Evolutionary conservation across 35 echinoderm and acorn worm genomes (phyloP).

Genomic region (Eucidaris tribuloides): DNA sequence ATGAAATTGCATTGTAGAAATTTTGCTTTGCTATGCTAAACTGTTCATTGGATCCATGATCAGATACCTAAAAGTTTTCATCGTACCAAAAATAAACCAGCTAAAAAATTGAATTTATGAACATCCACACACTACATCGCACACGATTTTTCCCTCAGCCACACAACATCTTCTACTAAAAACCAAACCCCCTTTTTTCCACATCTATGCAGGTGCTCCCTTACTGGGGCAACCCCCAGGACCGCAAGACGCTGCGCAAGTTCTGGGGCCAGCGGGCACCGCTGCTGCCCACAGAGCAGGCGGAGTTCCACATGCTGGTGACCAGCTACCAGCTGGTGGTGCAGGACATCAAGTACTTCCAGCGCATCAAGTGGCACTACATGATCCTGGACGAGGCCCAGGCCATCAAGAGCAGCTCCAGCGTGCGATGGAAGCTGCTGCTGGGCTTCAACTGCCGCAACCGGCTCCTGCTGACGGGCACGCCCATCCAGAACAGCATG

Average conservation of each 20-base stretch:
- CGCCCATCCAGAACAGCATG: constrained; percentile 99
- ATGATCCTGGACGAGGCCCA: constrained; percentile 98
- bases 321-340: constrained; percentile 99
- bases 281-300: constrained; percentile 65
- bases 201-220: constrained; percentile 66
- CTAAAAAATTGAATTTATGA: too few species aligned
- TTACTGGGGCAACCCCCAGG: constrained; percentile 98
- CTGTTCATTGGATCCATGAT: too few species aligned
- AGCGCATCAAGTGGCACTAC: constrained; percentile 98
- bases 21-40: too few species aligned
- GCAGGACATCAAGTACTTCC: constrained; percentile 97
- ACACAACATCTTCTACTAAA: too few species aligned
- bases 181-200: too few species aligned
- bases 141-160: too few species aligned
- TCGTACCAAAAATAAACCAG: too few species aligned
- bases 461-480: constrained; percentile 87
- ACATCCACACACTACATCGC: too few species aligned
- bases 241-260: constrained; percentile 82
- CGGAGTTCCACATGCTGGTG: constrained; percentile 95
- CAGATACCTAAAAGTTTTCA: too few species aligned
- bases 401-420: constrained; percentile 98
- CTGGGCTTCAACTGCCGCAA: constrained; percentile 96
- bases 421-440: constrained; percentile 90
- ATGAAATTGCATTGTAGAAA: too few species aligned
- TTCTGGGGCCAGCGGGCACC: constrained; percentile 89